Conservation (phyloP, 1,140 invertebrate species). For the Manduca sexta region DNA sequence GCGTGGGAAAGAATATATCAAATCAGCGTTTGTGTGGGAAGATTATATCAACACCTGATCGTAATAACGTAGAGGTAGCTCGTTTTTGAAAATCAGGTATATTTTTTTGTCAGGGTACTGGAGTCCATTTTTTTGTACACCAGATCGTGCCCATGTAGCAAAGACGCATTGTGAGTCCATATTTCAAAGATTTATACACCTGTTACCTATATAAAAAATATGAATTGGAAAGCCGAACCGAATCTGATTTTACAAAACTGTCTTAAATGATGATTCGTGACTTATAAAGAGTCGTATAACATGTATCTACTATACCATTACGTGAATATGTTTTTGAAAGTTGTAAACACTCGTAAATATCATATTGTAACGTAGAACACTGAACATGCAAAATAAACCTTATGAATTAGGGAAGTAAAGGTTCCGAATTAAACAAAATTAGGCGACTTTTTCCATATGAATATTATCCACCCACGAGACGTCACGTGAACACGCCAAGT, state of each 20-base stretch:
- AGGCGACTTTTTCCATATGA: background rate
- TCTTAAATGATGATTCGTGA: background rate
- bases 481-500: conserved; percentile 34
- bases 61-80: conserved; percentile 10
- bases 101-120: conserved; percentile 19
- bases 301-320: background rate
- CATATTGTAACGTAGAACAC: no score
- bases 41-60: conserved; percentile 43
- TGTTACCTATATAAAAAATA: conserved; percentile 12
- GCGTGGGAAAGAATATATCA: conserved; percentile 39
- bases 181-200: conserved; percentile 7
- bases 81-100: conserved; percentile 42
- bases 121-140: background rate
- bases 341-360: no score
- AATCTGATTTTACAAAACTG: background rate
- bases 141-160: background rate
- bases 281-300: background rate
- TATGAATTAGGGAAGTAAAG: no score
- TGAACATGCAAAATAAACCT: no score
- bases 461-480: conserved; percentile 10
- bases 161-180: no score
- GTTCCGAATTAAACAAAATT: conserved; percentile 1
- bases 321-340: background rate
- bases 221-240: conserved; percentile 18
- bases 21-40: conserved; percentile 24